These are phyloP conservation scores for Rapana venosa DNA, from an alignment of 2,888 invertebrate species.

Conservation along the genomic window DNA sequence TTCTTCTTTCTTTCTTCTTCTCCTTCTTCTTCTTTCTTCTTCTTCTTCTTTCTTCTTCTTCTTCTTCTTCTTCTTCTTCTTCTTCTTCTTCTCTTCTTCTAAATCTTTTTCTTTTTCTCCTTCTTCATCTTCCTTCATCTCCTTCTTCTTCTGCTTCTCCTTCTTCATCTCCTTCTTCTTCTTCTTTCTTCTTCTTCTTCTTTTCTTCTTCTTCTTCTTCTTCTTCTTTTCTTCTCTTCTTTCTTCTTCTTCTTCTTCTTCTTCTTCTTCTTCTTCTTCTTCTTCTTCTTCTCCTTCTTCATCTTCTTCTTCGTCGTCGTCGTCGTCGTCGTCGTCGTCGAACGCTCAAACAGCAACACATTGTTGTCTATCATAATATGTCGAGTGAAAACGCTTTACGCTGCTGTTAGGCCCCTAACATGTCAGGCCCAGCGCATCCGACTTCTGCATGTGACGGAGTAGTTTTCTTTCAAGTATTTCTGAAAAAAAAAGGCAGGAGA, in stretches of 20 bases:
- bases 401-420: too few relatives aligned
- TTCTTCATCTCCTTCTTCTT: not conserved
- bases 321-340: not conserved
- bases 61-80: not conserved
- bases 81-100: not conserved
- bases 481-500: too few relatives aligned
- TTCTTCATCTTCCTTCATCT: not conserved
- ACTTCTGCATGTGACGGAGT: too few relatives aligned
- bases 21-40: not conserved
- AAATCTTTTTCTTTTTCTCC: not conserved
- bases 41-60: not conserved
- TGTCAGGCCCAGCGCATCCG: too few relatives aligned
- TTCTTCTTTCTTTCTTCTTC: not conserved
- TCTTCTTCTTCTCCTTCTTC: not conserved
- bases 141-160: not conserved
- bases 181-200: not conserved
- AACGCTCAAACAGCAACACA: too few relatives aligned
- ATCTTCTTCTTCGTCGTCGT: not conserved
- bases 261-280: not conserved
- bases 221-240: not conserved
- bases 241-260: not conserved
- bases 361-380: too few relatives aligned
- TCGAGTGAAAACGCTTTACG: too few relatives aligned
- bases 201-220: not conserved
- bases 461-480: too few relatives aligned